These are phyloP conservation scores for silkworm (Bombyx mori) DNA, from an alignment of 1,140 invertebrate species.

Conservation along the genomic window DNA sequence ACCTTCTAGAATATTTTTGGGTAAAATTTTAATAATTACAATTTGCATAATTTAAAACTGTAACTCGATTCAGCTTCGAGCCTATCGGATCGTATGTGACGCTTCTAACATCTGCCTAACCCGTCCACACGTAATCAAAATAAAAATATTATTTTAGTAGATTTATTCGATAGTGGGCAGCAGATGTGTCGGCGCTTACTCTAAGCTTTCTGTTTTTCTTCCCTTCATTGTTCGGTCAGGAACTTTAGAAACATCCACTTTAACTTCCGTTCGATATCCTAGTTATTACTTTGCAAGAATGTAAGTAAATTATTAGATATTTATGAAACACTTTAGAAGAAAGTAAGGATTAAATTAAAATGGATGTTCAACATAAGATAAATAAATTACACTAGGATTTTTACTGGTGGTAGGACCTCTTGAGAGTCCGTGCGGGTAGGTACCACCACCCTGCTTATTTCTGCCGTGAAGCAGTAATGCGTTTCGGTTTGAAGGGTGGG, in stretches of 20 bases:
- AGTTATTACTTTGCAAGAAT: slow-evolving; percentile 31
- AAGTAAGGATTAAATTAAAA: too few relatives aligned
- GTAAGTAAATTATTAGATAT: too few relatives aligned
- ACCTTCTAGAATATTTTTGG: background rate
- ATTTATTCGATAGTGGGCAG: slow-evolving; percentile 67
- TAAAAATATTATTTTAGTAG: slow-evolving; percentile 71
- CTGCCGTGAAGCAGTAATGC: too few relatives aligned
- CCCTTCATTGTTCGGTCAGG: slow-evolving; percentile 55
- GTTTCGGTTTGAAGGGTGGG: too few relatives aligned
- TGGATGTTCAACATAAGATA: too few relatives aligned
- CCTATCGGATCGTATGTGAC: slow-evolving; percentile 25
- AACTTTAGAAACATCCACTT: slow-evolving; percentile 54
- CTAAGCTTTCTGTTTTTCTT: slow-evolving; percentile 59
- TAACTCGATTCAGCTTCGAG: background rate
- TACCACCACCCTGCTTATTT: too few relatives aligned
- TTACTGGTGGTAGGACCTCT: too few relatives aligned
- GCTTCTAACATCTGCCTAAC: slow-evolving; percentile 60
- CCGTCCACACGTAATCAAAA: slow-evolving; percentile 66
- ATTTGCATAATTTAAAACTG: too few relatives aligned
- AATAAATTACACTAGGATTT: too few relatives aligned
- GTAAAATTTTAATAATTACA: too few relatives aligned
- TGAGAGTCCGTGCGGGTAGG: too few relatives aligned
- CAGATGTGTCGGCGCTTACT: slow-evolving; percentile 57
- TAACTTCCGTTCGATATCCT: slow-evolving; percentile 54
- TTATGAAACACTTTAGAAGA: too few relatives aligned